Conservation (phyloP, 30 jellyfish, hydroid and myxozoan genomes). For the Aurelia aurita region DNA sequence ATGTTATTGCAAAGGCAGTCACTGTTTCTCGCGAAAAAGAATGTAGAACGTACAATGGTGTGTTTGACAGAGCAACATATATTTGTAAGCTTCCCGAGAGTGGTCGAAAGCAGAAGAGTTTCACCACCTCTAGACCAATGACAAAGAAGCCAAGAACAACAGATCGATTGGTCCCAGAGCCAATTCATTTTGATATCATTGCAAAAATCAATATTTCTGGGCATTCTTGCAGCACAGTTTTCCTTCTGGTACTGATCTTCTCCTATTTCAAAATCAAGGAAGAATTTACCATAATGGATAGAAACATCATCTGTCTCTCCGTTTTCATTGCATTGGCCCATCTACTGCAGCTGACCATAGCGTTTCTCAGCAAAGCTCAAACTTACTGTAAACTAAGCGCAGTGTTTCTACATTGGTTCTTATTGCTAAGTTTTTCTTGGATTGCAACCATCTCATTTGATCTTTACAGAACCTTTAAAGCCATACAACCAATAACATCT, state of each 20-base stretch:
- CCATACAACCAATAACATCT: background rate
- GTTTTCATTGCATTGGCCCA: background rate
- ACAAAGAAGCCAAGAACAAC: too few relatives aligned
- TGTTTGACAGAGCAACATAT: background rate
- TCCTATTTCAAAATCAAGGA: background rate
- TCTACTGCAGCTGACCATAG: background rate
- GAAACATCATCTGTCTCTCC: conserved; percentile 4
- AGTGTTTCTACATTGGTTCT: conserved; percentile 35
- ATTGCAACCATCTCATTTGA: conserved; percentile 34
- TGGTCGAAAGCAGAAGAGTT: too few relatives aligned
- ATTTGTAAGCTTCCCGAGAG: background rate
- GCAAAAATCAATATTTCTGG: background rate
- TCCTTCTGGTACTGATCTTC: background rate
- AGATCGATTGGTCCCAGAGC: too few relatives aligned
- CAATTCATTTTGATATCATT: background rate
- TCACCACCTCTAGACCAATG: too few relatives aligned
- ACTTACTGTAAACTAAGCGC: conserved; percentile 6
- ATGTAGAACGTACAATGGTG: conserved; percentile 3
- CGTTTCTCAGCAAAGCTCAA: background rate
- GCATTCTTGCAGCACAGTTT: background rate
- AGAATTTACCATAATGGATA: background rate
- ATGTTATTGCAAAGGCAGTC: conserved; percentile 13
- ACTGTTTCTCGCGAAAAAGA: background rate
- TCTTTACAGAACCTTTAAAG: conserved; percentile 15
- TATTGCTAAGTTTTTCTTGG: conserved; percentile 20